Base-by-base conservation (phyloP, 2,888 invertebrate species). In the Mimas tiliae region DNA sequence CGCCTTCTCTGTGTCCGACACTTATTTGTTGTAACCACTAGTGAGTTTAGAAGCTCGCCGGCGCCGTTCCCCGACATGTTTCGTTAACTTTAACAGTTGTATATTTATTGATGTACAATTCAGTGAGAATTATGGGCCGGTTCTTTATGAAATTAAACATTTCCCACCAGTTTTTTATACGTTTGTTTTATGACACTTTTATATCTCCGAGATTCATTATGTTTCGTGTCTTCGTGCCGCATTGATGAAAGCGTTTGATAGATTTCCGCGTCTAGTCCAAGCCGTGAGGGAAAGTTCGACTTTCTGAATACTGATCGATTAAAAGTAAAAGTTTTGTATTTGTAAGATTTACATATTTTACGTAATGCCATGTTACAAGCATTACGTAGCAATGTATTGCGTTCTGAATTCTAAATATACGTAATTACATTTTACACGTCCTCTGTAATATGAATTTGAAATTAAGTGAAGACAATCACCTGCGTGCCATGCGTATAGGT, bases 281-380 rank as follows among this genome's bases (percentile, higher is more conserved):
- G 50, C 34, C 65, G 50, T 45, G 62, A 65, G 65, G 48, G 90
- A 90, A 90, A 90, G 89, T 87, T 79, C 62, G 77, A 85, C 87
- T 88, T 87, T 88, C 89, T 84, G 89, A 88, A 89, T 90, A 86
- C 82, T 87, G 84, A 89, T 89, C 81, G 84, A 86, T 86, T 86
- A 86, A 89, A 90, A 90, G 89, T 90, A 90, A 91, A 88, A 90
- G 88, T 88, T 74, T 66, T 68, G 71, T 69, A 69, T 70, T 71
- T 70, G 73, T 72, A 74, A 69, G 74, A 73, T 81, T 80, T 79
- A 74, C 75, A 67, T 78, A 76, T 80, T 85, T 83, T 82, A 80
- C 80, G 81, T 86, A 85, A 87, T 79, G 76, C 73, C 78, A 77
- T 76, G 72, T 76, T 77, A 78, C 75, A 71, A 72, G 74, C 76